A percentile compares a stretch with the other conserved stretches of the same genome.
Conservation (phyloP, 2,797 vertebrate species). For the Pangasius larnaudii region DNA sequence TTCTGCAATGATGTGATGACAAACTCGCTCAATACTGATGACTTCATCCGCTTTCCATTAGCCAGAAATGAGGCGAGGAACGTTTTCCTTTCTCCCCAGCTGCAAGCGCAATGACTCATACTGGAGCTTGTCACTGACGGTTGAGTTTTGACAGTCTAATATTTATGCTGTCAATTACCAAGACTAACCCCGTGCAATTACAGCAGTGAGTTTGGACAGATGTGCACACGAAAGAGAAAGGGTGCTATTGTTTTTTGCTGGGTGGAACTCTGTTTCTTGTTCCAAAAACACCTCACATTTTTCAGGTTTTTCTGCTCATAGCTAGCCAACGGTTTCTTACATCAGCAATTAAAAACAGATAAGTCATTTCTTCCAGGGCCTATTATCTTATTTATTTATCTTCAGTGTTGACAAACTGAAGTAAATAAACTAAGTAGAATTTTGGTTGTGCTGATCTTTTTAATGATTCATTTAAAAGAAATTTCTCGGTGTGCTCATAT, state of each 20-base stretch:
- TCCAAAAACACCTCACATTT: conserved; percentile 28
- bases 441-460: background rate
- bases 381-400: too few relatives aligned
- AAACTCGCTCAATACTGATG: conserved; percentile 30
- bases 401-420: background rate
- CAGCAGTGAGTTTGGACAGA: conserved; percentile 71
- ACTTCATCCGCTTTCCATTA: conserved; percentile 43
- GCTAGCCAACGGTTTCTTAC: conserved; percentile 17
- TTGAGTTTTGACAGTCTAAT: conserved; percentile 76
- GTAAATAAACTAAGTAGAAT: background rate
- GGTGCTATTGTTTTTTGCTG: conserved; percentile 64
- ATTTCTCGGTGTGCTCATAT: background rate
- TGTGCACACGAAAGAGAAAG: conserved; percentile 65
- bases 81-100: conserved; percentile 47
- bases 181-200: conserved; percentile 73
- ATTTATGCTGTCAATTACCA: conserved; percentile 75
- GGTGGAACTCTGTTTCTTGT: conserved; percentile 1
- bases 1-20: conserved; percentile 29
- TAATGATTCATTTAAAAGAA: background rate
- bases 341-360: background rate
- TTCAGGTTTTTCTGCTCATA: conserved; percentile 12
- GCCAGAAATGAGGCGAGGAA: conserved; percentile 15
- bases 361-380: background rate
- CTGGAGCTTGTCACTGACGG: conserved; percentile 67
- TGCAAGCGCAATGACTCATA: conserved; percentile 69